Percentiles rank a stretch among this genome's conserved stretches.
phyloP scores from a whole-genome alignment of 2,888 invertebrate species.

The Drosophila nr. perissopoda region DNA sequence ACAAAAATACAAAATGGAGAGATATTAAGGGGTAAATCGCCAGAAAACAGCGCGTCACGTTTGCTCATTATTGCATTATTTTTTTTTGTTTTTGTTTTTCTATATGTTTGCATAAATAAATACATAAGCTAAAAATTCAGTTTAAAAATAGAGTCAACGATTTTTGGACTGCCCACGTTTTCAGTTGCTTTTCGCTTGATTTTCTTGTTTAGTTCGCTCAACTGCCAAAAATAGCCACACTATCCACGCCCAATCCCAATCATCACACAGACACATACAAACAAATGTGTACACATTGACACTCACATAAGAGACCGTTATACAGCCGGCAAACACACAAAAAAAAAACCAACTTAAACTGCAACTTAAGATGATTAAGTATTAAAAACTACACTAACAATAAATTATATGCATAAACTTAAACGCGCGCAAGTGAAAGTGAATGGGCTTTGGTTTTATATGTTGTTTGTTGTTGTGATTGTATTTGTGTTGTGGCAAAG shows the following conservation, averaged over 20 bases:
- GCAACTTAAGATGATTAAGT: slow-evolving; percentile 37
- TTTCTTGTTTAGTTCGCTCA: slow-evolving; percentile 59
- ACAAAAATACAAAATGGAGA: slow-evolving; percentile 37
- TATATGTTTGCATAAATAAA: slow-evolving; percentile 59
- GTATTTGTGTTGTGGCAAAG: slow-evolving; percentile 8
- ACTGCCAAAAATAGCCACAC: slow-evolving; percentile 63
- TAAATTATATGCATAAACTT: slow-evolving; percentile 46
- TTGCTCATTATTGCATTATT: slow-evolving; percentile 67
- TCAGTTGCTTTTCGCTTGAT: slow-evolving; percentile 40
- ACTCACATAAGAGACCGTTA: slow-evolving; percentile 30
- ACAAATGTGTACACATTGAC: slow-evolving; percentile 13
- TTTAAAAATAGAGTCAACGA: slow-evolving; percentile 60
- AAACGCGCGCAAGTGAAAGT: slow-evolving; percentile 69
- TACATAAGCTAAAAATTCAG: slow-evolving; percentile 52
- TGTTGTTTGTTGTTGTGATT: slow-evolving; percentile 26
- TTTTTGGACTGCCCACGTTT: slow-evolving; percentile 73
- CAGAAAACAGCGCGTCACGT: slow-evolving; percentile 62
- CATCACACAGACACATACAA: slow-evolving; percentile 24
- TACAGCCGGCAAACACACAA: slow-evolving; percentile 10
- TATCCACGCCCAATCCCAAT: slow-evolving; percentile 55
- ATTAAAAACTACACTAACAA: slow-evolving; percentile 50
- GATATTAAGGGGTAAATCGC: slow-evolving; percentile 16
- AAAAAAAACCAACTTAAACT: slow-evolving; percentile 41
- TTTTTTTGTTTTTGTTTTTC: slow-evolving; percentile 33
- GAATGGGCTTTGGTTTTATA: slow-evolving; percentile 40